Evolutionary conservation across 2,113 vertebrate genomes (phyloP), one percentile per base, ranked within the genome.

Genomic region (Rhizomys pruinosus): DNA sequence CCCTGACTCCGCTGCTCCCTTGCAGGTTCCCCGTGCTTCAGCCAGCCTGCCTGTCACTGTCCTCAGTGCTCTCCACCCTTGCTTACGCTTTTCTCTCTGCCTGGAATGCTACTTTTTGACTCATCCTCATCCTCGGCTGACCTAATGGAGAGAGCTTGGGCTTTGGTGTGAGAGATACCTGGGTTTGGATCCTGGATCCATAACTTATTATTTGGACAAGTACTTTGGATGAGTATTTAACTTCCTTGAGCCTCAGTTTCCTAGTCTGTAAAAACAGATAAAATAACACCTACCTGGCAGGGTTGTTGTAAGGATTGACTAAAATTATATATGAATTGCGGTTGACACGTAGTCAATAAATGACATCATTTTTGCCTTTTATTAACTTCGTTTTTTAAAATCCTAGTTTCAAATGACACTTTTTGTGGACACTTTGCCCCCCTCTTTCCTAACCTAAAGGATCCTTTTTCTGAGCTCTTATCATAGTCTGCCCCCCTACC

Each of bases 51-150:
- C 87, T 88, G 82, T 94, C 88, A 89, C 90, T 96, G 88, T 74
- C 92, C 90, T 86, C 90, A 94, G 47, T 82, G 84, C 89, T 97
- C 91, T 96, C 57, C 86, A 84, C 95, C 86, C 96, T 95, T 96
- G 95, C 88, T 95, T 92, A 79, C 77, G 92, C 89, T 93, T 42
- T 93, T 80, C 34, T 90, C n/a, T 94, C 66, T 95, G 89, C 92
- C 93, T 96, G 89, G 94, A 96, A 90, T 89, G 76, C 74, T 91
- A 34, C 77, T 90, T 90, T n/a, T 63, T 92, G 94, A 94, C 90
- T 81, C 68, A 73, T 77, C 96, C 90, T 81, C 68, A 73, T 77
- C 96, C 88, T 81, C 27, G 0, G 64, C 69, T 86, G 88, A 23
- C 4, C 1, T 93, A 80, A 92, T 87, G 81, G 93, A 91, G 61